Evolutionary conservation across 2,888 invertebrate species (phyloP).

Genomic region (Eilema sororculum): DNA sequence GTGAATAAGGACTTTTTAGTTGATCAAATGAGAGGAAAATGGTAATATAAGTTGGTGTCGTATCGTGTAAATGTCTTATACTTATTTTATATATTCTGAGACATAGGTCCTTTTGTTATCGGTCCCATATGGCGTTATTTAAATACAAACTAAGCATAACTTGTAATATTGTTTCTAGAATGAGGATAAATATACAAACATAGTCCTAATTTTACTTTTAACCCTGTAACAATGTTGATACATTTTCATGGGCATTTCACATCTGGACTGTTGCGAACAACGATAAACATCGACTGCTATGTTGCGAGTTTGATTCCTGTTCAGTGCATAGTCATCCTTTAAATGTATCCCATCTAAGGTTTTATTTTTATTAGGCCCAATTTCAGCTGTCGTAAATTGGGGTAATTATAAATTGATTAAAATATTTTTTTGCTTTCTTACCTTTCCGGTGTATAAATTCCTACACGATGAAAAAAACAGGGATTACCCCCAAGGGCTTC

Average conservation of each 20-base stretch:
- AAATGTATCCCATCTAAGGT: not conserved
- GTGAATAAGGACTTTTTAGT: conserved; percentile 9
- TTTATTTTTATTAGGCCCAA: not conserved
- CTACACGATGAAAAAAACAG: conserved; percentile 1
- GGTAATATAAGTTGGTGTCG: not conserved
- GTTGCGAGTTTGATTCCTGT: not conserved
- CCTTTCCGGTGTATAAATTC: not conserved
- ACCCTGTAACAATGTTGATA: too few species aligned
- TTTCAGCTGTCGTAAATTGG: not conserved
- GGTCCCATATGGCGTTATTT: too few species aligned
- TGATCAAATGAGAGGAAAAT: conserved; percentile 7
- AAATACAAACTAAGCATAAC: not conserved
- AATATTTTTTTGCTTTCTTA: not conserved
- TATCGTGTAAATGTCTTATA: not conserved
- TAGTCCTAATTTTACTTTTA: too few species aligned
- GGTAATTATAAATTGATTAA: not conserved
- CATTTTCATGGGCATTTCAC: too few species aligned
- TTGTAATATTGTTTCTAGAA: not conserved
- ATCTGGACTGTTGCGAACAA: too few species aligned
- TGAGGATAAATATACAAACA: not conserved
- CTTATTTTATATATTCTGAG: not conserved
- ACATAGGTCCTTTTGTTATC: not conserved
- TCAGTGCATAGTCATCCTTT: not conserved
- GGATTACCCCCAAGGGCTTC: conserved; percentile 14
- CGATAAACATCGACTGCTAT: not conserved